Conservation (phyloP, 2,888 invertebrate genomes). For the Drosophila phalerata region DNA sequence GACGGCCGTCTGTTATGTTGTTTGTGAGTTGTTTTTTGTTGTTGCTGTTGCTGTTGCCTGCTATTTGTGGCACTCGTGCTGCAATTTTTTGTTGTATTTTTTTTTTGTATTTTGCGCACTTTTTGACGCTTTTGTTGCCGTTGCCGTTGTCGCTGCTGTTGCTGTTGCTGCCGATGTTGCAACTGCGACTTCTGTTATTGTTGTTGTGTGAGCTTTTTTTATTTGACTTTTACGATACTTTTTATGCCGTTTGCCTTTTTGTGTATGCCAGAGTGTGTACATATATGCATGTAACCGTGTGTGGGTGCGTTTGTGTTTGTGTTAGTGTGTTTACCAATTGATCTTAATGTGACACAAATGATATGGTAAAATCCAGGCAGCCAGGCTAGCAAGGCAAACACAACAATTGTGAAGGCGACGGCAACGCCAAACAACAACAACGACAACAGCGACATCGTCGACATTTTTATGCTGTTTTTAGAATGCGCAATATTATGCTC, state of each 20-base stretch:
- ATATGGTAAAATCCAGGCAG: constrained; percentile 80
- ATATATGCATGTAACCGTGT: neutral
- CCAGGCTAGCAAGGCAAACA: constrained; percentile 59
- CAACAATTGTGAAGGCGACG: constrained; percentile 59
- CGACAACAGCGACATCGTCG: constrained; percentile 47
- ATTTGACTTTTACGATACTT: constrained; percentile 76
- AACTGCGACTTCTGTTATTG: constrained; percentile 46
- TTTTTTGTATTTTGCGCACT: constrained; percentile 63
- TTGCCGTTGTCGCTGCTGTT: constrained; percentile 33
- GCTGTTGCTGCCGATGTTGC: constrained; percentile 32
- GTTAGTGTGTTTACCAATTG: constrained; percentile 82
- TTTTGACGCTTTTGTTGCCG: constrained; percentile 73
- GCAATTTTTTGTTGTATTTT: constrained; percentile 40
- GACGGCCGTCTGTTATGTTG: constrained; percentile 62
- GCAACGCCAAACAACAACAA: constrained; percentile 18
- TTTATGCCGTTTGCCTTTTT: constrained; percentile 76
- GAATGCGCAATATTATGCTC: constrained; percentile 65
- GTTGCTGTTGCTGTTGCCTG: constrained; percentile 35
- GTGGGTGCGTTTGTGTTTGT: constrained; percentile 15
- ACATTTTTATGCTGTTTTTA: constrained; percentile 77
- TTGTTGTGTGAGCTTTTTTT: constrained; percentile 66
- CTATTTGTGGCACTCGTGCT: constrained; percentile 62
- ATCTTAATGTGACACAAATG: constrained; percentile 85
- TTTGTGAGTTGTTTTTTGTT: constrained; percentile 40
- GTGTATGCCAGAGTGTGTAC: constrained; percentile 31